These are phyloP conservation scores for Gobius niger DNA, from an alignment of 2,113 vertebrate genomes.

Conservation along the genomic window DNA sequence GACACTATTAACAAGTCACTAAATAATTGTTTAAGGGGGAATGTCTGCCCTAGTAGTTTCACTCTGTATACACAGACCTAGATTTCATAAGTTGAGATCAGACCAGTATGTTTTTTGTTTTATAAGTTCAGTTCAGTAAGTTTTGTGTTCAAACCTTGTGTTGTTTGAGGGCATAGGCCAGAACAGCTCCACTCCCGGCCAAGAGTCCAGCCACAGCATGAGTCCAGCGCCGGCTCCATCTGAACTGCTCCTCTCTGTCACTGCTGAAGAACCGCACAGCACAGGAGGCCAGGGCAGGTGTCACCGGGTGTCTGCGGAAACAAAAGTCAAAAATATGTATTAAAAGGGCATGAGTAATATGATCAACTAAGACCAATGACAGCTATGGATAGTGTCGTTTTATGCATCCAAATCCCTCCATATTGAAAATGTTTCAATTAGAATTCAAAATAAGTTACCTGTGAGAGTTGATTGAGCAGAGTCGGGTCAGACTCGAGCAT, in stretches of 20 bases:
- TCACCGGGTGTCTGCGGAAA: constrained; percentile 29
- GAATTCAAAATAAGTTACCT: constrained; percentile 61
- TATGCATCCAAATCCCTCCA: too few species aligned
- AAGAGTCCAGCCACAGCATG: constrained; percentile 70
- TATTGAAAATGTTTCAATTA: too few species aligned
- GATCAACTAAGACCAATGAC: too few species aligned
- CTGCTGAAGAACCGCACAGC: constrained; percentile 45
- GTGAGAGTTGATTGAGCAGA: constrained; percentile 31
- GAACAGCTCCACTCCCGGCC: constrained; percentile 71
- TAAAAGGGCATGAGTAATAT: too few species aligned
- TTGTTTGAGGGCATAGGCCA: constrained; percentile 65
- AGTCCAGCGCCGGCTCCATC: constrained; percentile 50
- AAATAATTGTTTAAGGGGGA: too few species aligned
- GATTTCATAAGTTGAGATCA: background rate
- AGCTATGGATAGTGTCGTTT: too few species aligned
- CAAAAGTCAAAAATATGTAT: background rate
- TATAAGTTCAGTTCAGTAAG: background rate
- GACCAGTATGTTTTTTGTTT: background rate
- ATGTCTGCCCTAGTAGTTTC: too few species aligned
- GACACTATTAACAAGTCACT: too few species aligned
- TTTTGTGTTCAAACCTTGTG: constrained; percentile 61
- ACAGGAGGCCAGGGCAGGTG: constrained; percentile 33
- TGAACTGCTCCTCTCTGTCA: constrained; percentile 42
- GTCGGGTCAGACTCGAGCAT: constrained; percentile 58
- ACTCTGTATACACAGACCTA: too few species aligned